Evolutionary conservation across 2,113 vertebrate species (phyloP).

Genomic region (Kobus ellipsiprymnus): DNA sequence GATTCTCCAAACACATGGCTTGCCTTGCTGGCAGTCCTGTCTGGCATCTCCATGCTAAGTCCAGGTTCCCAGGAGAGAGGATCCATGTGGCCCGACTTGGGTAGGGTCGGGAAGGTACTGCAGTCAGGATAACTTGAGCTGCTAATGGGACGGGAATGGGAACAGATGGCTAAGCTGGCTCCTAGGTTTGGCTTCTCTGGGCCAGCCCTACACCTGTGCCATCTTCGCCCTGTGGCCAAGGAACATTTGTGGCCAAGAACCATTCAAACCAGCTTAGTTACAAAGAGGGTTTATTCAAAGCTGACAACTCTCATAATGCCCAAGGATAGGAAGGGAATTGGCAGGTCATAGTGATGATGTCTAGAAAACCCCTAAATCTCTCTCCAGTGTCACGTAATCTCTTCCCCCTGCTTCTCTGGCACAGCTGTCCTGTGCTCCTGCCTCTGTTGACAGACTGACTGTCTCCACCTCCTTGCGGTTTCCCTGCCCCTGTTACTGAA

Average conservation of each 20-base stretch:
- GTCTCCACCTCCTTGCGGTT: neutral
- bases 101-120: neutral
- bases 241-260: neutral
- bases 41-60: neutral
- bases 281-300: neutral
- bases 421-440: neutral
- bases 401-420: neutral
- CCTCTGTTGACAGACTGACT: neutral
- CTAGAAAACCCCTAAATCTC: neutral
- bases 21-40: too few species aligned
- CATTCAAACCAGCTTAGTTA: neutral
- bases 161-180: neutral
- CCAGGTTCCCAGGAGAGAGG: neutral
- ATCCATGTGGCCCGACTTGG: neutral
- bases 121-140: neutral
- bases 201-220: too few species aligned
- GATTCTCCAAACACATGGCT: neutral
- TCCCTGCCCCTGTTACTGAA: neutral
- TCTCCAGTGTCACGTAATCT: neutral
- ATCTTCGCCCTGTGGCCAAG: neutral
- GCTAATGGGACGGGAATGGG: neutral
- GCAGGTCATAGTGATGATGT: neutral
- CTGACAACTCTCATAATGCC: neutral
- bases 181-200: neutral
- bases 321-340: neutral